A percentile compares a stretch with the other conserved stretches of the same genome.
phyloP scores from a whole-genome alignment of 2,797 vertebrate genomes.

The Gobionotothen gibberifrons region DNA sequence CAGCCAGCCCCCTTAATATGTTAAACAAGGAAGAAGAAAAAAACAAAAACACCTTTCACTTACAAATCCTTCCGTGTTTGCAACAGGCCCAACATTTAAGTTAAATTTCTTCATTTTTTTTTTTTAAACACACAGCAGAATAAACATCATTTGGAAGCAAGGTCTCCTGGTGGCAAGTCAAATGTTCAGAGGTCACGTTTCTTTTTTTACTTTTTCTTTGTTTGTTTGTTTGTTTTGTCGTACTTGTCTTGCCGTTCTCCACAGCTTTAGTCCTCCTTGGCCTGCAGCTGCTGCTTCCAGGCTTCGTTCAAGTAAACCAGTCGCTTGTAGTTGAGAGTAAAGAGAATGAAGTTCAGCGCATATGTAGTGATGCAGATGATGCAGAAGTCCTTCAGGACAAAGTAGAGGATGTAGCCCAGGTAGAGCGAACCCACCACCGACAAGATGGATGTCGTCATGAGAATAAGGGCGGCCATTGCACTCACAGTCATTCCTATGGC shows the following conservation, averaged over 20 bases:
- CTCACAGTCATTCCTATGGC: conserved; percentile 95
- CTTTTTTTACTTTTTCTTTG: conserved; percentile 57
- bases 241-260: conserved; percentile 55
- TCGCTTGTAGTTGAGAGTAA: conserved; percentile 99
- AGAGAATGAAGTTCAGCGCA: conserved; percentile 98
- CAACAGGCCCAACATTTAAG: conserved; percentile 81
- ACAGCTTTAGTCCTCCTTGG: conserved; percentile 91
- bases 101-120: conserved; percentile 74
- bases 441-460: conserved; percentile 98
- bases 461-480: conserved; percentile 96
- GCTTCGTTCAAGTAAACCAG: conserved; percentile 99
- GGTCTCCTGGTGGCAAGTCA: conserved; percentile 92
- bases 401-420: conserved; percentile 99
- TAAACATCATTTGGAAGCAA: conserved; percentile 96
- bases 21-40: conserved; percentile 74
- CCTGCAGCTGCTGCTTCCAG: conserved; percentile 96
- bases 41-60: conserved; percentile 69
- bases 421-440: conserved; percentile 97
- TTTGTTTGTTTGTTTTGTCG: conserved; percentile 68
- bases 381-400: conserved; percentile 99
- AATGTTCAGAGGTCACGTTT: conserved; percentile 87
- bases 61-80: conserved; percentile 80
- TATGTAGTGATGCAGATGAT: conserved; percentile 96
- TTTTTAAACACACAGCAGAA: conserved; percentile 91
- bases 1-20: conserved; percentile 59